A percentile compares a stretch with the other conserved stretches of the same genome.
Conservation (phyloP, 1,140 invertebrate genomes). For the roundworm (Caenorhabditis elegans) region DNA sequence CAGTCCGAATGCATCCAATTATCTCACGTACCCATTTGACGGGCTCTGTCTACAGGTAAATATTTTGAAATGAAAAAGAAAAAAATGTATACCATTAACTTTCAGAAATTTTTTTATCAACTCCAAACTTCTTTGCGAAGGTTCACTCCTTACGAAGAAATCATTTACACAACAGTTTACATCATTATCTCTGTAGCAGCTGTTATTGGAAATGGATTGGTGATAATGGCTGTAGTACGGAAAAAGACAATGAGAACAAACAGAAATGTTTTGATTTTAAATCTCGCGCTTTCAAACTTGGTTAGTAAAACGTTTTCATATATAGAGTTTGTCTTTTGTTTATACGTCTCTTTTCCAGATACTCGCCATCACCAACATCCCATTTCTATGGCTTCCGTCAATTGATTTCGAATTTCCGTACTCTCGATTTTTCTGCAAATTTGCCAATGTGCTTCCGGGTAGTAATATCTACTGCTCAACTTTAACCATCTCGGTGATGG, state of each 20-base stretch:
- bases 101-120: conserved; percentile 55
- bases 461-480: conserved; percentile 68
- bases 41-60: conserved; percentile 54
- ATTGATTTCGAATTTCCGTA: conserved; percentile 67
- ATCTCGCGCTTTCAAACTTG: conserved; percentile 68
- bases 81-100: not conserved
- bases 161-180: conserved; percentile 60
- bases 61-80: not conserved
- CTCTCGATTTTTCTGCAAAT: conserved; percentile 67
- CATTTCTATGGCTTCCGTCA: conserved; percentile 67
- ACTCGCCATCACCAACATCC: conserved; percentile 65
- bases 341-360: not conserved
- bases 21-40: conserved; percentile 52
- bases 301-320: conserved; percentile 43
- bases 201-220: conserved; percentile 63
- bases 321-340: not conserved
- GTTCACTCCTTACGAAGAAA: conserved; percentile 59
- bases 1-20: conserved; percentile 38
- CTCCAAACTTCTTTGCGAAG: conserved; percentile 56
- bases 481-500: conserved; percentile 67
- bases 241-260: conserved; percentile 65
- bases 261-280: conserved; percentile 67
- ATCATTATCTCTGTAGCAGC: conserved; percentile 62
- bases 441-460: conserved; percentile 67
- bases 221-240: conserved; percentile 64